A percentile compares a stretch with the other conserved stretches of the same genome.
phyloP scores from a whole-genome alignment of 37 sponge, comb jelly and placozoan genomes.

The Geodia barretti region DNA sequence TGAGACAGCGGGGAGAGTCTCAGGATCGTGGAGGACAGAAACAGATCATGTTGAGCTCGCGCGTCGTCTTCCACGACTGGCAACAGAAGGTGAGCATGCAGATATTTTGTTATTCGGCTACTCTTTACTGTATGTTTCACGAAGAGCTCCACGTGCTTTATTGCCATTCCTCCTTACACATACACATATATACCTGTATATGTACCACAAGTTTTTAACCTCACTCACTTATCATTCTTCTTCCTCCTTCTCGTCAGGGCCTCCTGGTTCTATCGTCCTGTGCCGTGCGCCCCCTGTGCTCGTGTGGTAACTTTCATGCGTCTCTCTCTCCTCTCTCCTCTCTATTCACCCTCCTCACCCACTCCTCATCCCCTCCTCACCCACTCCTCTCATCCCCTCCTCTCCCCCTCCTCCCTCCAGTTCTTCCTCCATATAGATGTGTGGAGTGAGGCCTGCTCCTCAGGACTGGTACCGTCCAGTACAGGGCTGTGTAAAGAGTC shows the following conservation, averaged over 20 bases:
- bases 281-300: background rate
- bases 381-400: background rate
- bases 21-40: conserved; percentile 16
- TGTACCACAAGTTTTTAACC: background rate
- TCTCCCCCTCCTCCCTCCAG: conserved; percentile 20
- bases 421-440: conserved; percentile 41
- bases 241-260: background rate
- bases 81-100: conserved; percentile 33
- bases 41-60: conserved; percentile 16
- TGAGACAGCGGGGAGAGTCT: conserved; percentile 45
- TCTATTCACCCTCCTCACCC: background rate
- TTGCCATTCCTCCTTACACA: background rate
- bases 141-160: background rate
- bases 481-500: no score
- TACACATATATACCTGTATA: background rate
- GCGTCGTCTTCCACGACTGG: conserved; percentile 42
- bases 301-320: background rate
- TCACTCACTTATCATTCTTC: background rate
- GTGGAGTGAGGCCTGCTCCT: conserved; percentile 46
- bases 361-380: background rate
- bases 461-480: no score
- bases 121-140: background rate
- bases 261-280: background rate
- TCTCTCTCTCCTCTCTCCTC: background rate
- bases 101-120: background rate